Base-by-base conservation (phyloP, 1,140 invertebrate species). In the Bilobella aurantiaca region DNA sequence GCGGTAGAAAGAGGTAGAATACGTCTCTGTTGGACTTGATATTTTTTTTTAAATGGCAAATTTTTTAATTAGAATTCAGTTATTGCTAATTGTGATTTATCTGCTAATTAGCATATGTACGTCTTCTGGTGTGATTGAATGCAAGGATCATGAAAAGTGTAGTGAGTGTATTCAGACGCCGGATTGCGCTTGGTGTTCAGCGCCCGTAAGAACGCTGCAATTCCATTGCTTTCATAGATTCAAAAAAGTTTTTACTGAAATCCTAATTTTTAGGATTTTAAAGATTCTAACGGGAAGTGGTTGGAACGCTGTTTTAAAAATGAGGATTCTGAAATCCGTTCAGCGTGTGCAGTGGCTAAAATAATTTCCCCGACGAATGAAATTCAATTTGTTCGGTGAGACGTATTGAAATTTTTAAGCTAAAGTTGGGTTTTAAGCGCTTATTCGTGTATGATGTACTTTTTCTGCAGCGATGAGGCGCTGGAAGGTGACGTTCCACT, bases 151-250 rank as follows among this genome's bases (percentile, higher is more conserved):
- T 78, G 82, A 84, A 70, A 91, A 85, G 0, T 98, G 94, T 78
- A 87, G 87, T 66, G 87, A 90, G 60, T 98, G 94, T 79, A 90
- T 96, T 72, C 87, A 90, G 73, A 93, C 91, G 32, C 85, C 87
- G 2, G 85, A 86, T 64, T 96, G 93, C 79, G 90, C 89, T n/a
- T 98, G 93, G 93, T 97, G 94, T 79, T 85, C 84, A 63, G 83
- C 88, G 71, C 83, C 87, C 18, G 86, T 87, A 79, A 82, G 83
- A 59, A 27, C 27, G n/a, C n/a, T n/a, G n/a, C n/a, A n/a, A n/a
- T n/a, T n/a, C n/a, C n/a, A n/a, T n/a, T n/a, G n/a, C n/a, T n/a
- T n/a, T n/a, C n/a, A n/a, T n/a, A n/a, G n/a, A n/a, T n/a, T n/a
- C n/a, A n/a, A n/a, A n/a, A n/a, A n/a, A n/a, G n/a, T n/a, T n/a